A percentile compares a stretch with the other conserved stretches of the same genome.
These are phyloP conservation scores for Physocephala rufipes DNA, from an alignment of 2,888 invertebrate species.

Conservation along the genomic window DNA sequence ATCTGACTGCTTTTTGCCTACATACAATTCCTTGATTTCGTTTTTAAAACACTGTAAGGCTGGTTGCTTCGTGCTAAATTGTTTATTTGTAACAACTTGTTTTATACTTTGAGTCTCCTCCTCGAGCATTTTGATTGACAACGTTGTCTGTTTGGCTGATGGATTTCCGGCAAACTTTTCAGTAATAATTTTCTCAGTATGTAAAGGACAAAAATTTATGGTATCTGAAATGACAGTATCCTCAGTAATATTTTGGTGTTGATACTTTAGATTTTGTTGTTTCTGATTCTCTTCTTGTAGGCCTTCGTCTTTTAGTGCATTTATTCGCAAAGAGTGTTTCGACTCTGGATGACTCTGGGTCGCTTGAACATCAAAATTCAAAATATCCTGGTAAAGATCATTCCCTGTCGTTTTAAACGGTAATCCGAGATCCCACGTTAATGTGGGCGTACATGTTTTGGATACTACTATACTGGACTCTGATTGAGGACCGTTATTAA, in stretches of 20 bases:
- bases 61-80: conserved; percentile 35
- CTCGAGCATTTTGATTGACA: conserved; percentile 19
- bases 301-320: conserved; percentile 11
- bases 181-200: conserved; percentile 15
- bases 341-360: conserved; percentile 17
- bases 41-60: conserved; percentile 28
- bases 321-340: conserved; percentile 9
- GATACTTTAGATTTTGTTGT: no score
- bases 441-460: conserved; percentile 45
- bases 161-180: conserved; percentile 18
- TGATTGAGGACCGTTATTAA: conserved; percentile 13
- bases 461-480: conserved; percentile 24
- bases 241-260: not conserved
- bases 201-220: conserved; percentile 21
- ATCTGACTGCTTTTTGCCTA: conserved; percentile 46
- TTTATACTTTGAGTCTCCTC: conserved; percentile 29
- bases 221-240: conserved; percentile 16
- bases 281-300: no score
- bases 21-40: conserved; percentile 40
- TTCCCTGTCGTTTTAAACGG: conserved; percentile 50
- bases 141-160: conserved; percentile 29
- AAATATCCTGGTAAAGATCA: conserved; percentile 43
- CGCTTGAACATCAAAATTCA: conserved; percentile 18
- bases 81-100: conserved; percentile 38
- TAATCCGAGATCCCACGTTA: conserved; percentile 54